These are phyloP conservation scores for Synodontis membranacea DNA, from an alignment of 2,113 vertebrate species.

Conservation along the genomic window DNA sequence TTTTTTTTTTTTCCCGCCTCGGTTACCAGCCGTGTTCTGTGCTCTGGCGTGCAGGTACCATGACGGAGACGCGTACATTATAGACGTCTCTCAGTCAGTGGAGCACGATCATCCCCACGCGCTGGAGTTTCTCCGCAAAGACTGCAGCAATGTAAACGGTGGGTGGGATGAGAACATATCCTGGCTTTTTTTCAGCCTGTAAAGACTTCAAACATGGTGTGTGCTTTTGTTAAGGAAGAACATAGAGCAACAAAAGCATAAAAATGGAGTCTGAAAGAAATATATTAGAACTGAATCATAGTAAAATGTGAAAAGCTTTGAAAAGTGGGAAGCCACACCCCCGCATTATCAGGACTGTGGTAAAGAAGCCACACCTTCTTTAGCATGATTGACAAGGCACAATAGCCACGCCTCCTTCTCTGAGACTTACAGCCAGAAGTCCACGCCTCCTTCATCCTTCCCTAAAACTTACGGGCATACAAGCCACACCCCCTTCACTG, in stretches of 20 bases:
- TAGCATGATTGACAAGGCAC: background rate
- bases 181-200: background rate
- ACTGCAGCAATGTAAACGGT: constrained; percentile 92
- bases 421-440: background rate
- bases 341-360: background rate
- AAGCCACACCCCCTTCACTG: background rate
- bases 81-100: constrained; percentile 94
- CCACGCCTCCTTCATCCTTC: background rate
- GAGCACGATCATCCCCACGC: constrained; percentile 96
- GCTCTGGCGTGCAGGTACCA: constrained; percentile 76
- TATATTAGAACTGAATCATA: background rate
- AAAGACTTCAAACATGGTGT: background rate
- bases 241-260: background rate
- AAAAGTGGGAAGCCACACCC: background rate
- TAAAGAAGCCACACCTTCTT: background rate
- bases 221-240: background rate
- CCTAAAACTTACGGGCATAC: background rate
- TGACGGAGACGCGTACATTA: constrained; percentile 81
- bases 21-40: background rate
- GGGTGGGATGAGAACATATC: constrained; percentile 41
- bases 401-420: background rate
- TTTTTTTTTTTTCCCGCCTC: no score
- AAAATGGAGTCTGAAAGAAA: background rate
- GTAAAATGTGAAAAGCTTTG: background rate
- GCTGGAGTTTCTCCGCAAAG: constrained; percentile 93